Base-by-base conservation (phyloP, 2,797 vertebrate species). In the Enteromius trimaculatus region DNA sequence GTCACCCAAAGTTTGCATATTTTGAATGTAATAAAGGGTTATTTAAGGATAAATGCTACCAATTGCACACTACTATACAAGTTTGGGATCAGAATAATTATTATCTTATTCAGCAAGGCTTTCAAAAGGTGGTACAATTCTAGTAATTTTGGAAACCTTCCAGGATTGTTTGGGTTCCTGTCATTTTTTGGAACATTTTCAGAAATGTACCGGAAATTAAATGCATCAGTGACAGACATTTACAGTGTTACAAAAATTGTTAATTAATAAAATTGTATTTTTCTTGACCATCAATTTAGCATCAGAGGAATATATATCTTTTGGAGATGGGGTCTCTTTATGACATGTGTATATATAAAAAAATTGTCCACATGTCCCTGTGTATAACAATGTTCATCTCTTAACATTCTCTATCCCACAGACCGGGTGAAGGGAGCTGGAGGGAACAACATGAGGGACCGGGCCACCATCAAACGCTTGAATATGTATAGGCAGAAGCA, bases 401-500 rank as follows among this genome's bases (percentile, higher is more conserved):
- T 60, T 42, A 11, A 37, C 26, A 11, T 19, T 72, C 7, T 60
- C 13, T 77, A 60, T 49, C 68, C 2, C 47, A 9, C 74, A 99
- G 98, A 99, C 94, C 97, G 98, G 23, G 77, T 93, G 0, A 96
- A 95, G 75, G 96, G 95, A 37, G 94, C 95, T 84, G 97, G 96
- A 79, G 96, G 96, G 23, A 95, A 89, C 92, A 96, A 96, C 91
- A 96, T 99, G 97, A 94, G 98, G 93, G 98, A 99, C 94, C 95
- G 97, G 78, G 90, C 96, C 31, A 99, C 98, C 1, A 97, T 99
- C 90, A 96, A 96, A 37, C 97, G 98, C 70, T 94, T 99, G 85
- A 99, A 99, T 90, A 98, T 99, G 97, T 99, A 99, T 93, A 95
- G 98, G 89, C 97, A 99, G 79, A 99, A 97, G 87, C 95, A 98